These are phyloP conservation scores for Montipora sp. DNA, from an alignment of 64 coral and sea anemone species.

Conservation along the genomic window DNA sequence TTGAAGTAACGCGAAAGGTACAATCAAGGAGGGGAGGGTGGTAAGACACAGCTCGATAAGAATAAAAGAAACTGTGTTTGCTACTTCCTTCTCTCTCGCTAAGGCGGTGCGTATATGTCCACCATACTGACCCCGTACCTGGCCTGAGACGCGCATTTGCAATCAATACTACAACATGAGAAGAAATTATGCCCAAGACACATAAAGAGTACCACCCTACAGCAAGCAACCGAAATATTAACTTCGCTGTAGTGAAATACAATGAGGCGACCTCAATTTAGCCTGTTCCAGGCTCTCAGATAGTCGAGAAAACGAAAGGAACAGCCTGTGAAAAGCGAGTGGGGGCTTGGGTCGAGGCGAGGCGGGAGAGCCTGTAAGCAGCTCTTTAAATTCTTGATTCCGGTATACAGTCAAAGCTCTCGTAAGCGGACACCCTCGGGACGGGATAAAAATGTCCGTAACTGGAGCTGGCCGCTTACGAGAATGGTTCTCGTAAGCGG, in stretches of 20 bases:
- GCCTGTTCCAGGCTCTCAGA: no score
- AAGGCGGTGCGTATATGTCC: background rate
- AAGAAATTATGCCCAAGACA: background rate
- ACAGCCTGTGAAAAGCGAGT: no score
- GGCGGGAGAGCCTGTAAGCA: no score
- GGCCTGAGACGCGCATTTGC: background rate
- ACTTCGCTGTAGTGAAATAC: background rate
- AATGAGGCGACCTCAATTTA: background rate
- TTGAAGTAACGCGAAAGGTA: background rate
- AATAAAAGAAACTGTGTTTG: constrained; percentile 14
- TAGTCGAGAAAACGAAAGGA: no score
- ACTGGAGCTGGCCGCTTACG: no score
- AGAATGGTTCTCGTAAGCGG: no score
- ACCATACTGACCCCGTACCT: background rate
- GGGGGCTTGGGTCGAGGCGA: no score
- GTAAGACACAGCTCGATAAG: background rate
- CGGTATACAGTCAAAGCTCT: no score
- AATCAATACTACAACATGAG: background rate
- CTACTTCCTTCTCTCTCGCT: constrained; percentile 5
- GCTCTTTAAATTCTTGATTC: no score
- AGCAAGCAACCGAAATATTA: background rate
- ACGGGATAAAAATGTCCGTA: no score
- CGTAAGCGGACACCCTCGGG: no score
- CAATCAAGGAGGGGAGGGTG: background rate
- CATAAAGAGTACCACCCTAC: background rate